A percentile compares a stretch with the other conserved stretches of the same genome.
These are phyloP conservation scores for Drosophila erecta DNA, from an alignment of 1,140 invertebrate species.

Conservation along the genomic window DNA sequence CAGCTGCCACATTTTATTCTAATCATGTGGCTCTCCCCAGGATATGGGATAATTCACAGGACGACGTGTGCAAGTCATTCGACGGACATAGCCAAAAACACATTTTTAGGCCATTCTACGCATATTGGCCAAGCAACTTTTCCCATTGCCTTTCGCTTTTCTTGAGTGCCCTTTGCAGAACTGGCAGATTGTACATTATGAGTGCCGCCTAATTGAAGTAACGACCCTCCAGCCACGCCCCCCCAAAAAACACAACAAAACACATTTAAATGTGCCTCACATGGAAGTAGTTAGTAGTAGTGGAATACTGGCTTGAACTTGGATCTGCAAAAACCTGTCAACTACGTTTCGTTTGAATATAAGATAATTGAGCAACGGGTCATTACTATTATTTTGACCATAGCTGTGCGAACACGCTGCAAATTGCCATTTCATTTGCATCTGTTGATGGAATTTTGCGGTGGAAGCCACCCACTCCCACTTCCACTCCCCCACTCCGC, in stretches of 20 bases:
- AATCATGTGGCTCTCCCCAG: conserved; percentile 17
- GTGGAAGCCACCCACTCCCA: conserved; percentile 11
- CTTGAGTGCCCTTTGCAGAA: background rate
- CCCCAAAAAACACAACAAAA: no score
- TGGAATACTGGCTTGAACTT: background rate
- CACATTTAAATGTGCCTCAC: background rate
- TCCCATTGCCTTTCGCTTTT: conserved; percentile 19
- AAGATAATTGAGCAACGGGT: no score
- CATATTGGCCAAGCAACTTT: conserved; percentile 26
- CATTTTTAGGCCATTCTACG: conserved; percentile 18
- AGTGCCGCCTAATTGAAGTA: conserved; percentile 7
- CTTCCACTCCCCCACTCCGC: background rate
- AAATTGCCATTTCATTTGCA: conserved; percentile 59
- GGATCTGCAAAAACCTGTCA: no score
- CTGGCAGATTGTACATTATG: conserved; percentile 20
- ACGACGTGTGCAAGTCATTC: conserved; percentile 25
- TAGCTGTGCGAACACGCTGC: conserved; percentile 8
- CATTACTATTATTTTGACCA: background rate
- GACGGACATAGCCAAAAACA: conserved; percentile 8
- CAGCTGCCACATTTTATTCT: conserved; percentile 66
- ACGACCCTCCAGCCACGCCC: conserved; percentile 1
- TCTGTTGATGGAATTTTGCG: conserved; percentile 46
- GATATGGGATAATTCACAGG: conserved; percentile 12
- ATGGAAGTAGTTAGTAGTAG: no score
- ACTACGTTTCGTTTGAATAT: no score